Evolutionary conservation across 2,888 invertebrate genomes (phyloP).

Genomic region (Clitarchus hookeri): DNA sequence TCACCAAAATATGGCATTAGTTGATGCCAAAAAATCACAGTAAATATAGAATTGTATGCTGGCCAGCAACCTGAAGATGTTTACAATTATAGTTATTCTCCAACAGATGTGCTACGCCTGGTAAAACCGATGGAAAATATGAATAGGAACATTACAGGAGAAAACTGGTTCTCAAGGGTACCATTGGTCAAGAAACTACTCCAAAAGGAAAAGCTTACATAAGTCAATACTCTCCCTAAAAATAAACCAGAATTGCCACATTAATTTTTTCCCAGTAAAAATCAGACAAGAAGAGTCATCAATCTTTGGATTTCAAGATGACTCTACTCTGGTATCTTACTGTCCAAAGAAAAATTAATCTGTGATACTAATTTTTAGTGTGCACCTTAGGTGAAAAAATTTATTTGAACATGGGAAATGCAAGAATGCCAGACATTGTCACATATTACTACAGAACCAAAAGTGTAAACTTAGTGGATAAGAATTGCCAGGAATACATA

Average conservation of each 20-base stretch:
- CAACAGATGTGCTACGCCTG: conserved; percentile 39
- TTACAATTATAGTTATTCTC: conserved; percentile 40
- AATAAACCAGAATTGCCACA: conserved; percentile 28
- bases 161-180: conserved; percentile 39
- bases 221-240: conserved; percentile 26
- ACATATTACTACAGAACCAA: background rate
- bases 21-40: conserved; percentile 41
- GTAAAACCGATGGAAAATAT: conserved; percentile 38
- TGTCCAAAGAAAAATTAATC: conserved; percentile 21
- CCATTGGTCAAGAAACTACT: conserved; percentile 30
- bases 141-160: conserved; percentile 42
- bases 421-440: background rate
- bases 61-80: conserved; percentile 43
- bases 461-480: conserved; percentile 31
- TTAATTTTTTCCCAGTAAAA: background rate
- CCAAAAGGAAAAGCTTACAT: background rate
- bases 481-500: too few relatives aligned
- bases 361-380: background rate
- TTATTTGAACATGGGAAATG: background rate
- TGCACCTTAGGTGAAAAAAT: background rate
- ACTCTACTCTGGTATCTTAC: conserved; percentile 37
- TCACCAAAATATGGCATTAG: conserved; percentile 47
- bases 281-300: background rate
- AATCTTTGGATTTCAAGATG: conserved; percentile 36
- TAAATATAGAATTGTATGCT: conserved; percentile 44